A percentile compares a stretch with the other conserved stretches of the same genome.
Conservation (phyloP, 2,797 vertebrate species). For the Enteromius unitaeniatus region DNA sequence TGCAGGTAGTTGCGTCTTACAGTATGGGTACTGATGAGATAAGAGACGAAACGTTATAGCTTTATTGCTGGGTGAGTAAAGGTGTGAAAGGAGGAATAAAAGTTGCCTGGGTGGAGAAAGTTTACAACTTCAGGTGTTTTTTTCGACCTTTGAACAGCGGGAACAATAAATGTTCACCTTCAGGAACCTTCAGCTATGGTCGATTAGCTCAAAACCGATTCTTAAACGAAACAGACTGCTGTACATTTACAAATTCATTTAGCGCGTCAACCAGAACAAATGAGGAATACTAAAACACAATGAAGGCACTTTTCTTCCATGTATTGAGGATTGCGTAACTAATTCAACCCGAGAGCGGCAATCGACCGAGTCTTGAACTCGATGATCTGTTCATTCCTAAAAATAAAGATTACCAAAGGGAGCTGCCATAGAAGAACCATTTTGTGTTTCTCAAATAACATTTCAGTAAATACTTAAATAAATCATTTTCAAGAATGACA, state of each 20-base stretch:
- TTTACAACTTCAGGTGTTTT: constrained; percentile 43
- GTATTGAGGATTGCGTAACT: not conserved
- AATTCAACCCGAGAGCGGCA: not conserved
- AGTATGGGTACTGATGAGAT: not conserved
- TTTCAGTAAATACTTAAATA: not conserved
- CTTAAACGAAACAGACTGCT: not conserved
- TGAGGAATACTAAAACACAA: not conserved
- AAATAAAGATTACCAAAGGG: not conserved
- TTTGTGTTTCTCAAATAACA: not conserved
- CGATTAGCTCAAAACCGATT: not conserved
- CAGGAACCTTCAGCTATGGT: not conserved
- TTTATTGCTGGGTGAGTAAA: constrained; percentile 13
- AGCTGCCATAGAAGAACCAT: not conserved
- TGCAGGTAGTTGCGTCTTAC: constrained; percentile 17
- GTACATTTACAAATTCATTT: not conserved
- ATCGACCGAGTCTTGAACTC: not conserved
- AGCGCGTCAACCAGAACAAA: not conserved
- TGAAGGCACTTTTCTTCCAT: not conserved
- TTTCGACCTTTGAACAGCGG: constrained; percentile 50
- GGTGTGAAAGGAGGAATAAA: constrained; percentile 19
- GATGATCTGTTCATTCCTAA: not conserved
- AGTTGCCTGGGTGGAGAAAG: constrained; percentile 50
- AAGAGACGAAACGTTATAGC: not conserved
- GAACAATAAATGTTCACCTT: constrained; percentile 54
- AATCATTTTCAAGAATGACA: not conserved